Conservation (phyloP, 2,888 invertebrate species). For the Mantis religiosa region DNA sequence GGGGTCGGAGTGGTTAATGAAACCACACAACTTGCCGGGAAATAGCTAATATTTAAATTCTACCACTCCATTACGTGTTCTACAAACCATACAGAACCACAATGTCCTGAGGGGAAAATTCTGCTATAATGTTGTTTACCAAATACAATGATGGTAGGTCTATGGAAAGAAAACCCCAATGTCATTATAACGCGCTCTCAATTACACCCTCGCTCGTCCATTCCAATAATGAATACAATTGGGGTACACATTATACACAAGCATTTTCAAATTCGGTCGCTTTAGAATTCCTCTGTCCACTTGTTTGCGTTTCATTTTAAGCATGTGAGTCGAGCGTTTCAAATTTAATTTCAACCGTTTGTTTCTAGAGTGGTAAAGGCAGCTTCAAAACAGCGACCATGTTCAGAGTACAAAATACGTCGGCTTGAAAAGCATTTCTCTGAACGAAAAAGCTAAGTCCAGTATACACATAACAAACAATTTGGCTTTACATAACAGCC, state of each 20-base stretch:
- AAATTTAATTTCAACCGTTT: not conserved
- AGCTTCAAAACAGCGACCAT: not conserved
- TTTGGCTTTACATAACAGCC: too few species aligned
- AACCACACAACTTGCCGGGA: not conserved
- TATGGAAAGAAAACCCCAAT: not conserved
- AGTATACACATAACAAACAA: too few species aligned
- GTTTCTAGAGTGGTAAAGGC: not conserved
- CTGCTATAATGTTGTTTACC: not conserved
- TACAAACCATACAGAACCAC: not conserved
- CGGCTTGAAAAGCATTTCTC: not conserved
- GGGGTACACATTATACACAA: not conserved
- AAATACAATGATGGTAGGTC: not conserved
- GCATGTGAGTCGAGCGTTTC: not conserved
- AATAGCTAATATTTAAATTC: too few species aligned
- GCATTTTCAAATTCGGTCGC: not conserved
- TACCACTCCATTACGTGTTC: not conserved
- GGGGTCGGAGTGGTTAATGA: not conserved
- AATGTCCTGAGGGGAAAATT: not conserved
- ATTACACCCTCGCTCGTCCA: not conserved
- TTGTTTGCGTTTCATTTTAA: not conserved
- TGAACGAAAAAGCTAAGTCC: not conserved
- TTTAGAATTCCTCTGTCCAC: not conserved
- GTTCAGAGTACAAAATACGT: not conserved
- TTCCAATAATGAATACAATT: not conserved
- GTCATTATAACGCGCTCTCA: not conserved